Conservation (phyloP, 2,888 invertebrate species). For the Charanyca ferruginea region DNA sequence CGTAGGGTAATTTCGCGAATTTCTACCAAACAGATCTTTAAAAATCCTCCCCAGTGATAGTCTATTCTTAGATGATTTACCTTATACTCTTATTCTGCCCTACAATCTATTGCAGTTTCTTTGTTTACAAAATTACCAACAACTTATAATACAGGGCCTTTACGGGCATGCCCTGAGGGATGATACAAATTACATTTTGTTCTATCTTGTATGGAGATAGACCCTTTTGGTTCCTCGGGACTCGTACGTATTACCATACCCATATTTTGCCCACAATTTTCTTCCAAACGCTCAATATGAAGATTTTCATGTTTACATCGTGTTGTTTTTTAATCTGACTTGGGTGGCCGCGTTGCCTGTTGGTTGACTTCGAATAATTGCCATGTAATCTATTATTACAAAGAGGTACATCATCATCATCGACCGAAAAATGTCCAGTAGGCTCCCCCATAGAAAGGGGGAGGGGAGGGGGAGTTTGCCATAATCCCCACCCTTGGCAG, state of each 20-base stretch:
- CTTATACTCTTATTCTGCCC: not conserved
- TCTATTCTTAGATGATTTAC: not conserved
- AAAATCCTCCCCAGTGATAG: no score
- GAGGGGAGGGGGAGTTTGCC: no score
- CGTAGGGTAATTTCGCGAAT: no score
- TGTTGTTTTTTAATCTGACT: no score
- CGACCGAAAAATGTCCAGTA: no score
- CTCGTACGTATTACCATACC: slow-evolving; percentile 24
- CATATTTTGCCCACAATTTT: slow-evolving; percentile 26
- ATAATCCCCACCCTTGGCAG: no score
- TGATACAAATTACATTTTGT: slow-evolving; percentile 34
- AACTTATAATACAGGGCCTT: slow-evolving; percentile 6
- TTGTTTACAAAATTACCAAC: slow-evolving; percentile 21
- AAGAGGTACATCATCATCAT: no score
- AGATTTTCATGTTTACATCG: not conserved
- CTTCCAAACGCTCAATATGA: not conserved
- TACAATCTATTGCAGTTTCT: slow-evolving; percentile 10
- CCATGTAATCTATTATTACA: no score
- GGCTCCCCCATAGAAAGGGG: no score
- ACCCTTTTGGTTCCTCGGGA: slow-evolving; percentile 32
- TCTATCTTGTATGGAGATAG: slow-evolving; percentile 28
- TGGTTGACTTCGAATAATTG: no score
- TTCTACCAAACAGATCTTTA: no score
- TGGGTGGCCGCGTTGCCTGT: no score
- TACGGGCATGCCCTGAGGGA: slow-evolving; percentile 34